Evolutionary conservation across 2,888 invertebrate genomes (phyloP), one percentile per base, ranked within the genome.

Genomic region (Drosophila koepferae): DNA sequence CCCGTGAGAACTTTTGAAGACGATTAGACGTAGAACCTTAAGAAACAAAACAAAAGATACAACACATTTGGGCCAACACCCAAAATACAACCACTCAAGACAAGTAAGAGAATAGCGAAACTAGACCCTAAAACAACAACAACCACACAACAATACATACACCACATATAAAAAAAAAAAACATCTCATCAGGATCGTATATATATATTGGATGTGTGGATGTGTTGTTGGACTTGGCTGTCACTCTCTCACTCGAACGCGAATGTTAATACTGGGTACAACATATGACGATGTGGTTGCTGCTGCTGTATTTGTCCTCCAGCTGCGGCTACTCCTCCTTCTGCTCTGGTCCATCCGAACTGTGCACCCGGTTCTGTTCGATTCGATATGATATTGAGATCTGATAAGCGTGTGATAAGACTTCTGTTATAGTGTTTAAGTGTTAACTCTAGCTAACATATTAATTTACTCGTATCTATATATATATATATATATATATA

Each of bases 271-370:
- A 46, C 67, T 67, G 78, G 80, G 78, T 78, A 80, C 80, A 72
- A 80, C 80, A 72, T 63, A 68, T 76, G 71, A 71, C 62, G 43
- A 54, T 40, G 86, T 89, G 88, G 87, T 84, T 77, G 86, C 90
- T 79, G 86, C 83, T 81, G 89, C 89, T 87, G 86, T 86, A 31
- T 51, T 86, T 87, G 86, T 87, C 86, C 86, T 87, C 88, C 86
- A 86, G 86, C 86, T 75, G 89, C 82, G 85, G 89, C 86, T 73
- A 54, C 86, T 87, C 80, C 86, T 80, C 77, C 86, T 86, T 87
- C 86, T 86, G 89, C 86, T 86, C 87, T 89, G 89, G 82, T 77
- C 77, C 87, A 72, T 40, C 55, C 85, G 85, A 87, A 48, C 86
- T 89, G 89, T 89, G 85, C 87, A 85, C 86, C 87, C 79, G 89